A percentile compares a stretch with the other conserved stretches of the same genome.
Evolutionary conservation across 2,797 vertebrate genomes (phyloP).

Genomic region (Alfaro cultratus): DNA sequence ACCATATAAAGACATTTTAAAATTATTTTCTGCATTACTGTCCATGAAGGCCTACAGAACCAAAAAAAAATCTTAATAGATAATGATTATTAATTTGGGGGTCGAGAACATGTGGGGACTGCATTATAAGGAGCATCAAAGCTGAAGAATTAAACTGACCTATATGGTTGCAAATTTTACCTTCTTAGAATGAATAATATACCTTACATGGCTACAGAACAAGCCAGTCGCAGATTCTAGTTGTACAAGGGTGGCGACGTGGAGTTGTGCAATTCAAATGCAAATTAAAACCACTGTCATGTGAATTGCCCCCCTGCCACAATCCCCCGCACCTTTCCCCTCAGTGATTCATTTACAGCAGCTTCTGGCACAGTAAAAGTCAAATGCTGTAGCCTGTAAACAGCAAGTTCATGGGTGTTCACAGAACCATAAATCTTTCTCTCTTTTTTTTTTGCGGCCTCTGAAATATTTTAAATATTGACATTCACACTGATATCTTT

Average conservation of each 20-base stretch:
- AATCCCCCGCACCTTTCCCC: too few species aligned
- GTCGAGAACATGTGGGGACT: background rate
- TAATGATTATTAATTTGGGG: background rate
- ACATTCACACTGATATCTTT: slow-evolving; percentile 1
- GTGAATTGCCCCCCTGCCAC: background rate
- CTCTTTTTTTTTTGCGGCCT: background rate
- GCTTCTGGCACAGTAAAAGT: background rate
- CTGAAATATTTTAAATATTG: slow-evolving; percentile 8
- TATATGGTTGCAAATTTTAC: background rate
- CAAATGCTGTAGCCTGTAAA: background rate
- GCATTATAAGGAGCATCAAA: background rate
- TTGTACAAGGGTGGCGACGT: background rate
- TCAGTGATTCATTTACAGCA: background rate
- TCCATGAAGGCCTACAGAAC: too few species aligned
- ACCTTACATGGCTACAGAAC: background rate
- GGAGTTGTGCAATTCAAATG: background rate
- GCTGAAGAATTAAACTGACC: background rate
- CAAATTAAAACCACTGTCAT: background rate
- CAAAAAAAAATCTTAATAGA: too few species aligned
- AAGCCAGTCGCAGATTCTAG: background rate
- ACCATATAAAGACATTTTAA: background rate
- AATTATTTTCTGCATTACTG: background rate
- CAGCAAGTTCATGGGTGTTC: background rate
- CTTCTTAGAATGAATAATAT: background rate
- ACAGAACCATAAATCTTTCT: background rate